Evolutionary conservation across 2,113 vertebrate species (phyloP), one percentile per base, ranked within the genome.

Genomic region (Erpornis zantholeuca): DNA sequence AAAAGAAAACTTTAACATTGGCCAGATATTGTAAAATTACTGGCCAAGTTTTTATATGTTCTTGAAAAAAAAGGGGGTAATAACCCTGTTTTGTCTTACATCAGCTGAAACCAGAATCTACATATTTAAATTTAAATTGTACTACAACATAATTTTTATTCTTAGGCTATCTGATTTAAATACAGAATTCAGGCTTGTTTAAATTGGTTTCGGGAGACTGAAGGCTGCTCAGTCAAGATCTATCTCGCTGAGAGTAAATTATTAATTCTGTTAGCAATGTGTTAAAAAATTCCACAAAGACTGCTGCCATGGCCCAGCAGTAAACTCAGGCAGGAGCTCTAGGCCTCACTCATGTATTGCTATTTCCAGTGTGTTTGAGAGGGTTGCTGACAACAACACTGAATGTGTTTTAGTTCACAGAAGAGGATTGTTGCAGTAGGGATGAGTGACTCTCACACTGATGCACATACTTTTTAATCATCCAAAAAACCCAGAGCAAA

Each of bases 321-420:
- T 12, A 66, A 64, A 42, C 25, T 40, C 22, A 40, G 35, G 33
- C 47, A 81, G 80, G 49, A 91, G 33, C 31, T 40, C 18, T 75
- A 87, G 52, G 24, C 15, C 15, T 64, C 28, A 27, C 40, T 0
- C 54, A 11, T 1, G 4, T 12, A 22, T 4, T 36, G 29, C 24
- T 47, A 50, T 47, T 90, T 61, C 22, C 45, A 15, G 4, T 3
- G 35, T 31, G 69, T 28, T 66, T 3, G 0, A 86, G 76, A 52
- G 81, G 29, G 13, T 6, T 78, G 23, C 11, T 68, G 56, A 64
- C 11, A 13, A 25, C 18, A 60, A 35, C 60, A 57, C 24, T n/a
- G 52, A 77, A 61, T 2, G 5, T 4, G 3, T 23, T 86, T 53
- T 63, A 36, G 33, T 57, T 75, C 52, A 56, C 0, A 0, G 36